These are phyloP conservation scores for Gopherus evgoodei DNA, from an alignment of 2,113 vertebrate species.

Conservation along the genomic window DNA sequence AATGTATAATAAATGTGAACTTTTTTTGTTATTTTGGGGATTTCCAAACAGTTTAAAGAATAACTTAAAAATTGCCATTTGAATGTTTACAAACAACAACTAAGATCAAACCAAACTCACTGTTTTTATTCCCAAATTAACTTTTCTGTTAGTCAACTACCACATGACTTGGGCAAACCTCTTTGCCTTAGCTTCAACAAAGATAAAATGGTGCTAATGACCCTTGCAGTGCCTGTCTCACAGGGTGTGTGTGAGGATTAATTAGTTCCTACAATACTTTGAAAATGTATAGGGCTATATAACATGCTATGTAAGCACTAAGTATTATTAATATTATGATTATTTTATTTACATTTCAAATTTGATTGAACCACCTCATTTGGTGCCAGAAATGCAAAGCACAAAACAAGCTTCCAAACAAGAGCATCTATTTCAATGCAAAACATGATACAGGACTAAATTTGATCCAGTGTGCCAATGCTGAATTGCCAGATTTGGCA, in stretches of 20 bases:
- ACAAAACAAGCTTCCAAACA: fast-evolving
- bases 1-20: neutral
- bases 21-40: neutral
- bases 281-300: fast-evolving
- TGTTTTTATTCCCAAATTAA: fast-evolving
- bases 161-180: neutral
- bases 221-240: neutral
- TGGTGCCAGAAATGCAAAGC: fast-evolving
- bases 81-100: fast-evolving
- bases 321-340: neutral
- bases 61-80: neutral
- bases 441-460: neutral
- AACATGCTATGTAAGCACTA: neutral
- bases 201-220: fast-evolving
- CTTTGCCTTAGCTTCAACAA: fast-evolving
- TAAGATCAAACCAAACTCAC: fast-evolving
- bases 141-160: neutral
- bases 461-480: neutral
- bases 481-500: neutral
- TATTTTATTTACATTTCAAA: neutral
- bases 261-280: neutral
- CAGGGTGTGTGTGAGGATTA: neutral
- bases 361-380: fast-evolving
- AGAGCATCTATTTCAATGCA: fast-evolving
- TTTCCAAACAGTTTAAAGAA: neutral